phyloP scores from a whole-genome alignment of 53 echinoderm and acorn worm genomes.

The Astropecten irregularis region DNA sequence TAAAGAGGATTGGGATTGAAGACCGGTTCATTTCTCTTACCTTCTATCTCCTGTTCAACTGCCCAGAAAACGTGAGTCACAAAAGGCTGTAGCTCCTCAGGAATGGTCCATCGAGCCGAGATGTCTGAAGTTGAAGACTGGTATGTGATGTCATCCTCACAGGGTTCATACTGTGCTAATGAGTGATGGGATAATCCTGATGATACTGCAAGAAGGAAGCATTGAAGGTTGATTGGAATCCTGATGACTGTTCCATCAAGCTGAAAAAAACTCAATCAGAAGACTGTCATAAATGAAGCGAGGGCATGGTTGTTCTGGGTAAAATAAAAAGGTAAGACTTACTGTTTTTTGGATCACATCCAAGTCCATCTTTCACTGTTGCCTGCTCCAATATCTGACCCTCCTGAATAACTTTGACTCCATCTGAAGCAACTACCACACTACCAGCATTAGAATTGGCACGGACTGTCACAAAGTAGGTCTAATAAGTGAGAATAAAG shows the following conservation, averaged over 20 bases:
- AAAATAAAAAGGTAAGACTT: too few species aligned
- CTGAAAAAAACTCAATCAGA: too few species aligned
- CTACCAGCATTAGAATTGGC: slow-evolving; percentile 34
- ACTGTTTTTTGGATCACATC: slow-evolving; percentile 32
- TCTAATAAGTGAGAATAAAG: slow-evolving; percentile 1
- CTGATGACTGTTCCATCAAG: neutral
- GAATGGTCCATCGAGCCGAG: neutral
- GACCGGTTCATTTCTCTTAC: neutral
- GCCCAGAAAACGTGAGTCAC: neutral
- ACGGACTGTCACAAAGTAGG: slow-evolving; percentile 42
- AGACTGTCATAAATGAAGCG: too few species aligned
- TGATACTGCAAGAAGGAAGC: neutral
- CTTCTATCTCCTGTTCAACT: slow-evolving; percentile 10
- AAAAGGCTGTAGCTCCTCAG: neutral
- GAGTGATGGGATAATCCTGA: slow-evolving; percentile 27
- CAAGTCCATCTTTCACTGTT: slow-evolving; percentile 26
- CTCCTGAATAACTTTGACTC: slow-evolving; percentile 31
- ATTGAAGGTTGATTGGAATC: neutral
- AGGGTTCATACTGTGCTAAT: neutral
- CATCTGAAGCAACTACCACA: slow-evolving; percentile 34
- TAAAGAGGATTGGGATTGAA: neutral
- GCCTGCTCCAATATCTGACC: slow-evolving; percentile 16
- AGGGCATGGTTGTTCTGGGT: too few species aligned
- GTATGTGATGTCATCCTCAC: slow-evolving; percentile 32
- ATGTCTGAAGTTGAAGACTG: neutral